These are phyloP conservation scores for Lissonota sp. DNA, from an alignment of 2,888 invertebrate species.

Conservation along the genomic window DNA sequence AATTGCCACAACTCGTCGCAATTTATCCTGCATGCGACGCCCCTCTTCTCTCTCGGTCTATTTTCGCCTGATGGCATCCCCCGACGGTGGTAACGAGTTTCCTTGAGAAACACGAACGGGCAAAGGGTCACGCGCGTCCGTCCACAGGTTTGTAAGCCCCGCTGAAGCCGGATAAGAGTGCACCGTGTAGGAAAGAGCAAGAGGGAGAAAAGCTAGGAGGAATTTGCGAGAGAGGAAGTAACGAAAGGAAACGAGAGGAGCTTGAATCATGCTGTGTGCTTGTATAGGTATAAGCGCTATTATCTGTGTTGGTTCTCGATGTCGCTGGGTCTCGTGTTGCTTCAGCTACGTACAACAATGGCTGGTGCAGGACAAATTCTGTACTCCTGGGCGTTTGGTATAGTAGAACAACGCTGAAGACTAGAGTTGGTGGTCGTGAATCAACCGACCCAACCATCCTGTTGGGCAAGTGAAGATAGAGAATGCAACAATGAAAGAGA, in stretches of 20 bases:
- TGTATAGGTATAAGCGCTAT: not conserved
- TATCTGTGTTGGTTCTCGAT: slow-evolving; percentile 35
- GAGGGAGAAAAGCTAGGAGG: not conserved
- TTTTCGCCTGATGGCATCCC: slow-evolving; percentile 25
- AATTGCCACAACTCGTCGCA: slow-evolving; percentile 24
- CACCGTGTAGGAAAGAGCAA: slow-evolving; percentile 33
- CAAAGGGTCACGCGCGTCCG: slow-evolving; percentile 54
- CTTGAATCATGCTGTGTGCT: slow-evolving; percentile 34
- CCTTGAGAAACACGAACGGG: slow-evolving; percentile 56
- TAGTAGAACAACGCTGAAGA: slow-evolving; percentile 37
- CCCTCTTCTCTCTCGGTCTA: slow-evolving; percentile 12
- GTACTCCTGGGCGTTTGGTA: slow-evolving; percentile 29
- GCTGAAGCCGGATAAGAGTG: slow-evolving; percentile 46
- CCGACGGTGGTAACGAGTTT: slow-evolving; percentile 59
- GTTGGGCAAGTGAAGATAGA: slow-evolving; percentile 5
- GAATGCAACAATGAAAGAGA: too few relatives aligned
- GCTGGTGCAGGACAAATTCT: slow-evolving; percentile 19
- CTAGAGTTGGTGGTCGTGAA: slow-evolving; percentile 53
- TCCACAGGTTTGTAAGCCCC: slow-evolving; percentile 48
- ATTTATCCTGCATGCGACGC: slow-evolving; percentile 36
- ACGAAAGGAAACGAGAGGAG: slow-evolving; percentile 38
- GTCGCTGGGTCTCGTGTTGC: slow-evolving; percentile 24
- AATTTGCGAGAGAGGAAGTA: slow-evolving; percentile 15
- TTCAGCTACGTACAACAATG: slow-evolving; percentile 2
- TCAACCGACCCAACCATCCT: slow-evolving; percentile 48